Percentiles rank a stretch among this genome's conserved stretches.
These are phyloP conservation scores for Drosophila bifasciata DNA, from an alignment of 1,140 invertebrate genomes.

Conservation along the genomic window DNA sequence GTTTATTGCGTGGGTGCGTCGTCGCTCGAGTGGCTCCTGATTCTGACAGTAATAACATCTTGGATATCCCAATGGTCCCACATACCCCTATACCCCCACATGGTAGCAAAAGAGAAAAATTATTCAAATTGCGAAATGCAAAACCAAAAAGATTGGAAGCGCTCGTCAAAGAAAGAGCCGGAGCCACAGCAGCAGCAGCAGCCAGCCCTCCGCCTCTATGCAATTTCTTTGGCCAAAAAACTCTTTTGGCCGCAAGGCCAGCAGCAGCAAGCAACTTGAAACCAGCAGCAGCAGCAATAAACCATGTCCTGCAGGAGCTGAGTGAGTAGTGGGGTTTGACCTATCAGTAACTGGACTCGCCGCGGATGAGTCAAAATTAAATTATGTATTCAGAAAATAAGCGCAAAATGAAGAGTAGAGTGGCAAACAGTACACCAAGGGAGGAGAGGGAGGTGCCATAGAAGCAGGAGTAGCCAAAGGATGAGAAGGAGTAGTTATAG, in stretches of 20 bases:
- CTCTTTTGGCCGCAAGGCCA: constrained; percentile 1
- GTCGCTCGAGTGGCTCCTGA: constrained; percentile 65
- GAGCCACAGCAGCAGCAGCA: constrained; percentile 1
- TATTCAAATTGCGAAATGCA: constrained; percentile 72
- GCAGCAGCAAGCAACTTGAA: constrained; percentile 9
- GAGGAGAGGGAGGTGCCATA: no score
- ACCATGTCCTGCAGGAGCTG: neutral
- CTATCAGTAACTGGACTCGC: constrained; percentile 18
- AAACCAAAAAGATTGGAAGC: constrained; percentile 21
- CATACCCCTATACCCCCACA: no score
- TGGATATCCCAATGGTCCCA: no score
- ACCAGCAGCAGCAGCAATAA: constrained; percentile 27
- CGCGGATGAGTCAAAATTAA: constrained; percentile 31
- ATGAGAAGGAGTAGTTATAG: neutral
- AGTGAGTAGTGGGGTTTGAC: constrained; percentile 1
- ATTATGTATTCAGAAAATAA: constrained; percentile 56
- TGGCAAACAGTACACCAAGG: constrained; percentile 5
- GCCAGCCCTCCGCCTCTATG: neutral
- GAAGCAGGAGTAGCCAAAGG: neutral
- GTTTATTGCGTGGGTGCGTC: constrained; percentile 55
- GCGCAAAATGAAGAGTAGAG: constrained; percentile 12
- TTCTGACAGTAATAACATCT: constrained; percentile 77
- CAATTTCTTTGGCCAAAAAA: constrained; percentile 34
- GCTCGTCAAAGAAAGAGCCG: constrained; percentile 36
- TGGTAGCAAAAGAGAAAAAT: constrained; percentile 48